phyloP scores from a whole-genome alignment of 2,888 invertebrate species.

The Torymus aiolomorphi region DNA sequence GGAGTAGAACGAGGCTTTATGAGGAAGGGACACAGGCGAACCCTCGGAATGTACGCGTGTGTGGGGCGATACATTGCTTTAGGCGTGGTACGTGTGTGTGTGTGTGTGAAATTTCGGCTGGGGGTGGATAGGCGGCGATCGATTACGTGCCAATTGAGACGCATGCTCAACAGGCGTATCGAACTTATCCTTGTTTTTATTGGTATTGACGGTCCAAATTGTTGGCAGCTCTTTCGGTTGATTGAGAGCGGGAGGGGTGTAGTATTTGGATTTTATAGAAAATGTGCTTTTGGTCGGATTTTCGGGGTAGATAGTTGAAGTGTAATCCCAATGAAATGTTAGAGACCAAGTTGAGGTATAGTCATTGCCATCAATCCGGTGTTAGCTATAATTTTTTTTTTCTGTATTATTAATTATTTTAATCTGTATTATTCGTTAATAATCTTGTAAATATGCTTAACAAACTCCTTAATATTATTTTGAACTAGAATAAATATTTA shows the following conservation, averaged over 20 bases:
- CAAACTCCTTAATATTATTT: too few relatives aligned
- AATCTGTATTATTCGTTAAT: too few relatives aligned
- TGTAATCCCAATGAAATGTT: too few relatives aligned
- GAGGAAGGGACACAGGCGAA: constrained; percentile 6
- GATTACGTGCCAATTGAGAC: constrained; percentile 41
- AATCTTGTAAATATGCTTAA: too few relatives aligned
- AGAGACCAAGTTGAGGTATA: too few relatives aligned
- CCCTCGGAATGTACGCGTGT: background rate
- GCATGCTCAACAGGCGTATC: constrained; percentile 10
- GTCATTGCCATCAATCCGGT: too few relatives aligned
- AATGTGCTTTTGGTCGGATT: too few relatives aligned
- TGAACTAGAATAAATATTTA: too few relatives aligned
- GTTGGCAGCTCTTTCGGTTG: constrained; percentile 2
- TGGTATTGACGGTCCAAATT: constrained; percentile 22
- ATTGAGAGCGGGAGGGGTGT: background rate
- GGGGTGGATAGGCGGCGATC: background rate
- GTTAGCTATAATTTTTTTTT: too few relatives aligned
- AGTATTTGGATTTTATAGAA: too few relatives aligned
- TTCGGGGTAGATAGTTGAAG: too few relatives aligned
- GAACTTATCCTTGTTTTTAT: constrained; percentile 18
- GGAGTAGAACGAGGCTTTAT: constrained; percentile 40
- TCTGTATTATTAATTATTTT: too few relatives aligned
- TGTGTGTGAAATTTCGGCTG: constrained; percentile 24
- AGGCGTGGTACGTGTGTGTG: background rate
- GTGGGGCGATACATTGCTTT: background rate